phyloP scores from a whole-genome alignment of 53 echinoderm and acorn worm species.

The Astropecten irregularis region DNA sequence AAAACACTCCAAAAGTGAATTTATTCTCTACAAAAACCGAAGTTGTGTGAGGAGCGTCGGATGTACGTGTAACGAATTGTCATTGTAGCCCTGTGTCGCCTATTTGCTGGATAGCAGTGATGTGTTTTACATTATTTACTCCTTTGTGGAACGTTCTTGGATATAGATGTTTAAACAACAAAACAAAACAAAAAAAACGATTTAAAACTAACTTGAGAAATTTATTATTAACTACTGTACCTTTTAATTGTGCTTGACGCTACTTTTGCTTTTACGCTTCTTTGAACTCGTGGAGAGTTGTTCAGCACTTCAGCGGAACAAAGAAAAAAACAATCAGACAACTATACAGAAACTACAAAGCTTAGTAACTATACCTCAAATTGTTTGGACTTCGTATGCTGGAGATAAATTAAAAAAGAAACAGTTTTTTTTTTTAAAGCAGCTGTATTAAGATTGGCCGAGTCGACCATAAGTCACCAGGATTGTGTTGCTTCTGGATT shows the following conservation, averaged over 20 bases:
- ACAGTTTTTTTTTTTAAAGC: no score
- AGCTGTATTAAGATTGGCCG: no score
- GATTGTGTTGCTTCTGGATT: no score
- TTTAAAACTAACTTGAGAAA: not conserved
- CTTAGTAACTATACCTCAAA: no score
- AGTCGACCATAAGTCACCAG: no score
- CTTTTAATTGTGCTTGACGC: conserved; percentile 43
- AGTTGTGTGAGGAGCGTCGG: conserved; percentile 7
- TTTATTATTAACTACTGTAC: conserved; percentile 10
- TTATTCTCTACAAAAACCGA: no score
- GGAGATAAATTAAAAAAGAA: no score
- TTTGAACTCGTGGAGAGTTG: conserved; percentile 20
- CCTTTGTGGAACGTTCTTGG: conserved; percentile 20
- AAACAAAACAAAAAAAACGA: no score
- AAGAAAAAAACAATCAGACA: no score
- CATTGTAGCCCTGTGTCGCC: conserved; percentile 46
- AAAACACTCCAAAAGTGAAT: conserved; percentile 11
- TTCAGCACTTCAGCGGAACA: conserved; percentile 1
- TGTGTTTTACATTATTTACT: conserved; percentile 46
- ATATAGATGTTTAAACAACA: conserved; percentile 49
- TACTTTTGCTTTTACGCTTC: conserved; percentile 24
- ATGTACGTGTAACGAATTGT: conserved; percentile 32
- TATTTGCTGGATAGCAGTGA: conserved; percentile 51
- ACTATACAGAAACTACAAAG: no score
- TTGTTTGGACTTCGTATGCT: no score